These are phyloP conservation scores for Gonatopus flavifemur DNA, from an alignment of 1,140 invertebrate genomes.

Conservation along the genomic window DNA sequence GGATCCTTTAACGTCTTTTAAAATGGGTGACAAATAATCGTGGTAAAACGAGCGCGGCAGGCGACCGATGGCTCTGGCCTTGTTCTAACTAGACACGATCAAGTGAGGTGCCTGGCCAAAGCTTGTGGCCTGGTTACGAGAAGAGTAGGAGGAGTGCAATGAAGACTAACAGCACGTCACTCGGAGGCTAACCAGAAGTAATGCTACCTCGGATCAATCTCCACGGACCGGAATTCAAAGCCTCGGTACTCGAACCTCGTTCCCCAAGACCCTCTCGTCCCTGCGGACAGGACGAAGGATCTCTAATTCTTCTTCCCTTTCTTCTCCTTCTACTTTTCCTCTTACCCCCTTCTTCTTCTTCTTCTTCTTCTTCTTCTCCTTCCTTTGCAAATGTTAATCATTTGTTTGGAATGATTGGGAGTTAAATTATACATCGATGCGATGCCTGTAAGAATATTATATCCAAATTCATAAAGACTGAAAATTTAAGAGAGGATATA, in stretches of 20 bases:
- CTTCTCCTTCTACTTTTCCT: slow-evolving; percentile 20
- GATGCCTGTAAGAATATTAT: too few relatives aligned
- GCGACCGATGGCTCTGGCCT: slow-evolving; percentile 50
- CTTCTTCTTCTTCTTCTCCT: too few relatives aligned
- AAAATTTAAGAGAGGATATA: too few relatives aligned
- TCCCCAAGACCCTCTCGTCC: slow-evolving; percentile 18
- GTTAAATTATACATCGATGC: too few relatives aligned
- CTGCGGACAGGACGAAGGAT: slow-evolving; percentile 23
- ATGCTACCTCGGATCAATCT: slow-evolving; percentile 56
- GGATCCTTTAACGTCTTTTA: slow-evolving; percentile 40
- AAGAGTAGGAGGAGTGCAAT: slow-evolving; percentile 46
- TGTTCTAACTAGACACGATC: slow-evolving; percentile 56
- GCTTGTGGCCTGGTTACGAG: slow-evolving; percentile 42
- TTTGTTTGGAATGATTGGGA: too few relatives aligned
- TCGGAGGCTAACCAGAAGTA: slow-evolving; percentile 56
- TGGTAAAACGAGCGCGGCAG: slow-evolving; percentile 42
- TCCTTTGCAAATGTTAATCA: too few relatives aligned
- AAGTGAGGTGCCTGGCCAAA: slow-evolving; percentile 46
- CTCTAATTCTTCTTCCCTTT: too few relatives aligned
- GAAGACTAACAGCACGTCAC: slow-evolving; percentile 56
- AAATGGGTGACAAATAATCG: slow-evolving; percentile 55
- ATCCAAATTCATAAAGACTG: too few relatives aligned
- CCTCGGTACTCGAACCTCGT: slow-evolving; percentile 21
- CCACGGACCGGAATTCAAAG: slow-evolving; percentile 37
- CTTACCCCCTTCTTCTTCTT: slow-evolving; percentile 21